phyloP scores from a whole-genome alignment of 2,113 vertebrate species.

The Aviceda subcristata region DNA sequence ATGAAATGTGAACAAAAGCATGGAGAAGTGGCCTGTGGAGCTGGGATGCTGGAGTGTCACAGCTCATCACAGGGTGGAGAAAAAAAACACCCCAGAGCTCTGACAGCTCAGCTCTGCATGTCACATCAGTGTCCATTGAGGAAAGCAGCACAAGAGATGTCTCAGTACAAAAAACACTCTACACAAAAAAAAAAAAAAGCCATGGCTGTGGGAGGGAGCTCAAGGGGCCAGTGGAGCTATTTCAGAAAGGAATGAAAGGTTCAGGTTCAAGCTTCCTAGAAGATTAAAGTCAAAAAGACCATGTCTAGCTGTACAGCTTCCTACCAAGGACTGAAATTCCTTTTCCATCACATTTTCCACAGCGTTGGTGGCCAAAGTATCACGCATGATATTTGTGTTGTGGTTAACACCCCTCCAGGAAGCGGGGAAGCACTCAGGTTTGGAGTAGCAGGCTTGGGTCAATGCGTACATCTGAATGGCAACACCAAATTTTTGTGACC shows the following conservation, averaged over 20 bases:
- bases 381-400: background rate
- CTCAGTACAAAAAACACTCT: background rate
- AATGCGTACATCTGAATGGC: background rate
- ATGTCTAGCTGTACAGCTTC: background rate
- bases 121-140: constrained; percentile 57
- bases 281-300: background rate
- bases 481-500: background rate
- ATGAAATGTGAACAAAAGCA: background rate
- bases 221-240: background rate
- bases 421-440: background rate
- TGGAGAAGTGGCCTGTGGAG: constrained; percentile 32
- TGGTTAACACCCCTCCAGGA: background rate
- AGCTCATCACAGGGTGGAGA: constrained; percentile 40
- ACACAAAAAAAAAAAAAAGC: background rate
- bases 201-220: background rate
- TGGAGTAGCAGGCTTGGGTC: background rate
- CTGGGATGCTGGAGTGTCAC: constrained; percentile 37
- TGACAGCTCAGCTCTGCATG: constrained; percentile 58
- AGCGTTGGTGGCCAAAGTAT: background rate
- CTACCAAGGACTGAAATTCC: background rate
- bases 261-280: background rate
- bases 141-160: constrained; percentile 26
- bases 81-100: constrained; percentile 37
- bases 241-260: background rate
- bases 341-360: background rate